A percentile compares a stretch with the other conserved stretches of the same genome.
Conservation (phyloP, 2,113 vertebrate species). For the Phyllostomus hastatus region DNA sequence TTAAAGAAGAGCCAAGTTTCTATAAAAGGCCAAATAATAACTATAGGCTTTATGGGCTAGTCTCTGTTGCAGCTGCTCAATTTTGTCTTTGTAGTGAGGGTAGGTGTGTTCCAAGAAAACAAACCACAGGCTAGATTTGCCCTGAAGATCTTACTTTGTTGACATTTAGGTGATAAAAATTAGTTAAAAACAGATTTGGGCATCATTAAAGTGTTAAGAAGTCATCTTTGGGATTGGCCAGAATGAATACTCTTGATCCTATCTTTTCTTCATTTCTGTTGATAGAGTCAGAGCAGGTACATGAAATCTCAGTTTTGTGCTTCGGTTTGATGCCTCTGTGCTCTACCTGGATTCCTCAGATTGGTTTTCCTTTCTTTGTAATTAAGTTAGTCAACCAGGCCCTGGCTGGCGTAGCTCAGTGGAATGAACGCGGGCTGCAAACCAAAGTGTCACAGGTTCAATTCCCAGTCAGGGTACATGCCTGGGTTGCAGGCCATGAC, state of each 20-base stretch:
- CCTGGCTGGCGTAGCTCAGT: no score
- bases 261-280: slow-evolving; percentile 10
- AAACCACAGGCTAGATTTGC: neutral
- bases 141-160: neutral
- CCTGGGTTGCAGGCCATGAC: no score
- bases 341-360: neutral
- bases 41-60: neutral
- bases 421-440: no score
- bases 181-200: neutral
- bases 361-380: neutral
- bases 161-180: neutral
- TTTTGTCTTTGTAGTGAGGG: neutral
- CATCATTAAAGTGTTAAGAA: neutral
- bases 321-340: neutral
- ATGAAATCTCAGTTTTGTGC: neutral
- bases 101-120: neutral
- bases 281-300: neutral
- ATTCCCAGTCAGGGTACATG: no score
- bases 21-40: neutral
- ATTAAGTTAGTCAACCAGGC: neutral
- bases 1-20: neutral
- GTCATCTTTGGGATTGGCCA: neutral
- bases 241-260: neutral
- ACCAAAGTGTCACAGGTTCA: no score
- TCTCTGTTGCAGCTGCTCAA: neutral